Base-by-base conservation (phyloP, 30 jellyfish, hydroid and myxozoan species). In the Haliclystus octoradiatus region DNA sequence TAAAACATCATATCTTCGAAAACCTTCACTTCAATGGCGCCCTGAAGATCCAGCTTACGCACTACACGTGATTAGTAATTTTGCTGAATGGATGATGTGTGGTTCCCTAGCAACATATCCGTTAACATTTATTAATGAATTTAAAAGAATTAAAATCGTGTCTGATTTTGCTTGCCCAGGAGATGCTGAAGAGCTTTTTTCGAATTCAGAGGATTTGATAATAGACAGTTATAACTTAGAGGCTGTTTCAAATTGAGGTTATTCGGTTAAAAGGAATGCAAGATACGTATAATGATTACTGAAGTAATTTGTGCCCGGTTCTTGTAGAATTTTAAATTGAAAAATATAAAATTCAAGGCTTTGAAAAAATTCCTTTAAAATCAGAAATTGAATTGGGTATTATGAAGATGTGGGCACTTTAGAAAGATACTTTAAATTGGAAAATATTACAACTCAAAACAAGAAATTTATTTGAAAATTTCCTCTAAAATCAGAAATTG, bases 51-150 rank as follows among this genome's bases (percentile, higher is more conserved):
- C 94, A 34, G 93, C 93, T 57, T 85, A 78, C 72, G 62, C 57
- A 7, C 81, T 63, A 31, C 96, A 78, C 70, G 76, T 85, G 50
- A 34, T 78, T 26, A 69, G 89, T 60, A 85, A 86, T 40, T 22
- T 85, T 5, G 49, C 94, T 1, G 96, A 85, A 63, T 85, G 96
- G 96, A 40, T 79, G 26, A 76, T 85, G 93, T 85, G 96, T 34
- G 70, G 77, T n/a, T 75, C 85, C 31, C 50, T 85, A 61, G 90
- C 70, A 12, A 26, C 53, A 2, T 85, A 49, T 49, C 50, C 85
- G 24, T 57, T 85, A 64, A 85, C 96, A 32, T 85, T 85, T 70
- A 76, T 85, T 2, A 46, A 52, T 31, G 96, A 85, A 35, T 85
- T 85, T 50, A 72, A 73, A 40, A 70, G 60, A 49, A 74, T 85